Evolutionary conservation across 2,113 vertebrate species (phyloP), one percentile per base, ranked within the genome.

Genomic region (Nothobranchius furzeri): DNA sequence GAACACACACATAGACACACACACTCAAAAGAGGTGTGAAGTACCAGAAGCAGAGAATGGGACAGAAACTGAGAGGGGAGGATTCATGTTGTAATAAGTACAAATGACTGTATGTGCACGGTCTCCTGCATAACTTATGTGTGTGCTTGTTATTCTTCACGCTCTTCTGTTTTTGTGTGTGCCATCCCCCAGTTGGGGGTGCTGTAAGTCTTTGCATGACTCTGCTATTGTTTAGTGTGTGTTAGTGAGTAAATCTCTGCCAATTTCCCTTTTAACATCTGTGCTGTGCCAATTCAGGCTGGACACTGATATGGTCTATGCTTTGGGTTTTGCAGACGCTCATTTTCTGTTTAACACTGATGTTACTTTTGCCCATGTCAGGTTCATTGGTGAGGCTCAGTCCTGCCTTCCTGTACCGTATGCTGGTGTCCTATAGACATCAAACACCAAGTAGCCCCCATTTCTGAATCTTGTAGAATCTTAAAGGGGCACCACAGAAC

Each of bases 131-230:
- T 47, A 73, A 62, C 51, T 58, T 79, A 45, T 71, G 47, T 63
- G 24, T 40, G 36, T 24, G 25, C 3, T 49, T 63, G 6, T 60
- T 52, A 36, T 24, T 76, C 40, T 70, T 30, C 24, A 52, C 17
- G 25, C 45, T 50, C 37, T 7, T 17, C 30, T 66, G 14, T 63
- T 73, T 74, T 51, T 57, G 65, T 36, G 40, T 6, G 64, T 63
- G 37, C 55, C 17, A 59, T 83, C 57, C 69, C 75, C 89, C 90
- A 91, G 83, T 61, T 89, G 91, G 91, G 89, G 90, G 89, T 84
- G 85, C 83, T 89, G 49, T 89, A 85, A 88, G 85, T 86, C 89
- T 79, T 80, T 73, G 45, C 68, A 78, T 83, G 56, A 65, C 78
- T 75, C 69, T 47, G 58, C 15, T 30, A n/a, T 47, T 52, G 66